A percentile compares a stretch with the other conserved stretches of the same genome.
Conservation (phyloP, 2,113 vertebrate species). For the Prunella fulvescens region DNA sequence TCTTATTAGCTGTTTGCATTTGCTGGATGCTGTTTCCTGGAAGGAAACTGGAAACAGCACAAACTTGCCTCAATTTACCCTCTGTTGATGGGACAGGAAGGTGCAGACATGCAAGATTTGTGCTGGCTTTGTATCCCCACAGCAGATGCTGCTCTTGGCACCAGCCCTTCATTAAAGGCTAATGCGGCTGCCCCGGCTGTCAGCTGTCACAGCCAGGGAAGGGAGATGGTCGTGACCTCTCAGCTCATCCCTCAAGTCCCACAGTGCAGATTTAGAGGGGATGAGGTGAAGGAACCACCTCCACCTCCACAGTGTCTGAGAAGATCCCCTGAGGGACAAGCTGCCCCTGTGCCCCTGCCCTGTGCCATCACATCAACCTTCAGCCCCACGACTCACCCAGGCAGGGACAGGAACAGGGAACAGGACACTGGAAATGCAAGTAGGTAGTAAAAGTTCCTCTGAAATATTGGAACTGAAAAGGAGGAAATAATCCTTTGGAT, state of each 20-base stretch:
- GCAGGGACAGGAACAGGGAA: neutral
- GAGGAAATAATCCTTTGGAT: neutral
- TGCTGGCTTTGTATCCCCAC: neutral
- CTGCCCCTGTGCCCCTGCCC: neutral
- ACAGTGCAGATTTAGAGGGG: neutral
- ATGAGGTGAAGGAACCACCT: neutral
- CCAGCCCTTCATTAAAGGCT: neutral
- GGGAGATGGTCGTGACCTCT: neutral
- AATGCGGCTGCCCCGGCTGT: neutral
- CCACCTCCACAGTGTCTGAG: fast-evolving
- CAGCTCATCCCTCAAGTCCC: neutral
- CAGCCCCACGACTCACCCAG: fast-evolving
- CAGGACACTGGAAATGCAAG: neutral
- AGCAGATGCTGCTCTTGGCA: constrained; percentile 3
- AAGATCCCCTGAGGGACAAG: fast-evolving
- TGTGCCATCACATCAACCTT: neutral
- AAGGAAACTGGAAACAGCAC: neutral
- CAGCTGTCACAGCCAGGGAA: neutral
- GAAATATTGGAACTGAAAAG: neutral
- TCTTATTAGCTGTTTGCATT: neutral
- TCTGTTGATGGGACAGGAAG: neutral
- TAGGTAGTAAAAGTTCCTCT: neutral
- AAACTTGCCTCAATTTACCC: neutral
- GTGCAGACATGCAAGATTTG: neutral
- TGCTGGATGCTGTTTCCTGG: neutral